phyloP scores from a whole-genome alignment of 1,140 invertebrate species.

The Meteorus sp. region DNA sequence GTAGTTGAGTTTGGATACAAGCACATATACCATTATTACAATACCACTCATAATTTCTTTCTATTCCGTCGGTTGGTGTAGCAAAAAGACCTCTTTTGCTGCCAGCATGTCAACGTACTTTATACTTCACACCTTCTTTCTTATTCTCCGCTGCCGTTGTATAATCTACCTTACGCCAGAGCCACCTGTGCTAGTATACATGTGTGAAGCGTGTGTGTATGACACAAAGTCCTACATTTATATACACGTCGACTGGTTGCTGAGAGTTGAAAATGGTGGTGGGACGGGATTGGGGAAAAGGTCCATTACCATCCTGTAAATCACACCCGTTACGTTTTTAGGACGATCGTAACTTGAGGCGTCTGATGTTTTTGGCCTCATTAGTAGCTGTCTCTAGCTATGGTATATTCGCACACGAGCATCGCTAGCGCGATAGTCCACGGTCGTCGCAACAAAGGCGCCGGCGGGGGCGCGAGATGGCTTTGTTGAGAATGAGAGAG shows the following conservation, averaged over 20 bases:
- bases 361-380: slow-evolving; percentile 55
- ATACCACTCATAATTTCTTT: slow-evolving; percentile 20
- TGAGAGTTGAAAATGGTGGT: neutral
- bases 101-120: too few species aligned
- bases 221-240: too few species aligned
- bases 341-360: slow-evolving; percentile 47
- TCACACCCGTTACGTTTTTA: slow-evolving; percentile 53
- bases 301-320: slow-evolving; percentile 55
- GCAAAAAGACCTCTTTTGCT: too few species aligned
- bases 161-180: neutral
- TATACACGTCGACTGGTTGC: neutral
- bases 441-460: slow-evolving; percentile 8
- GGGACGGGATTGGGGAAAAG: neutral
- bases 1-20: too few species aligned
- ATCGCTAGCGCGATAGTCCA: neutral
- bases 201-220: too few species aligned
- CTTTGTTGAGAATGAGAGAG: too few species aligned
- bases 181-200: neutral
- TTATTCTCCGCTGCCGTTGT: neutral
- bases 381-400: slow-evolving; percentile 51
- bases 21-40: neutral
- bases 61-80: slow-evolving; percentile 13
- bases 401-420: slow-evolving; percentile 34
- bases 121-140: neutral
- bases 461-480: slow-evolving; percentile 13